These are phyloP conservation scores for Mizuhopecten yessoensis DNA, from an alignment of 1,140 invertebrate species.

Conservation along the genomic window DNA sequence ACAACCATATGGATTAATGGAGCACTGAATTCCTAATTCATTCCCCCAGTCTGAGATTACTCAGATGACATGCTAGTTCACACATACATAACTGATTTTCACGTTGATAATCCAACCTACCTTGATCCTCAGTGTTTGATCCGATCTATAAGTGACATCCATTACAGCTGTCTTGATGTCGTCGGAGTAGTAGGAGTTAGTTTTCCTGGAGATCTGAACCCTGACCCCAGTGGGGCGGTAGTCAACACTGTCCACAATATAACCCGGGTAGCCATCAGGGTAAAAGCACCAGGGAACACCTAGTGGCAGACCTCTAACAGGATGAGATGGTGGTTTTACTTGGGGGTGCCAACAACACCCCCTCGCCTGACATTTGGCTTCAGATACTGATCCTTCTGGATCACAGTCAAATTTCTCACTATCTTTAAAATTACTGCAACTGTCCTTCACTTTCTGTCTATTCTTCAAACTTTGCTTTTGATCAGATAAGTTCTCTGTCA, in stretches of 20 bases:
- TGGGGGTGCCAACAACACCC: slow-evolving; percentile 58
- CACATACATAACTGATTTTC: no score
- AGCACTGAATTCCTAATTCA: no score
- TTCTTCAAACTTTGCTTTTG: not conserved
- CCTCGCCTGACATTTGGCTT: slow-evolving; percentile 48
- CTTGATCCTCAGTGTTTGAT: slow-evolving; percentile 71
- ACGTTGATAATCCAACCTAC: slow-evolving; percentile 60
- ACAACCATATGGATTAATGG: no score
- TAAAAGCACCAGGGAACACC: slow-evolving; percentile 74
- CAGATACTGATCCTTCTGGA: slow-evolving; percentile 37
- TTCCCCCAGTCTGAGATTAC: no score
- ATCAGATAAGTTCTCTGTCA: not conserved
- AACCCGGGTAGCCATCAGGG: slow-evolving; percentile 68
- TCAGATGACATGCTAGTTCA: no score
- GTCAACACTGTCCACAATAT: slow-evolving; percentile 56
- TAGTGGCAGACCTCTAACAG: not conserved
- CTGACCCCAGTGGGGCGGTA: slow-evolving; percentile 60
- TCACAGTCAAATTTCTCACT: slow-evolving; percentile 57
- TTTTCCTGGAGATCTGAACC: slow-evolving; percentile 62
- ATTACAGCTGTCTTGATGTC: slow-evolving; percentile 69
- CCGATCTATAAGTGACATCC: slow-evolving; percentile 70
- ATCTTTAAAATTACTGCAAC: slow-evolving; percentile 45
- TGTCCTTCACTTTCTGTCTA: not conserved
- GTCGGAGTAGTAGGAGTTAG: slow-evolving; percentile 67
- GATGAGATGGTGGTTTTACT: not conserved